Percentiles rank a stretch among this genome's conserved stretches.
These are phyloP conservation scores for Hydrolagus colliei DNA, from an alignment of 2,797 vertebrate species.

Conservation along the genomic window DNA sequence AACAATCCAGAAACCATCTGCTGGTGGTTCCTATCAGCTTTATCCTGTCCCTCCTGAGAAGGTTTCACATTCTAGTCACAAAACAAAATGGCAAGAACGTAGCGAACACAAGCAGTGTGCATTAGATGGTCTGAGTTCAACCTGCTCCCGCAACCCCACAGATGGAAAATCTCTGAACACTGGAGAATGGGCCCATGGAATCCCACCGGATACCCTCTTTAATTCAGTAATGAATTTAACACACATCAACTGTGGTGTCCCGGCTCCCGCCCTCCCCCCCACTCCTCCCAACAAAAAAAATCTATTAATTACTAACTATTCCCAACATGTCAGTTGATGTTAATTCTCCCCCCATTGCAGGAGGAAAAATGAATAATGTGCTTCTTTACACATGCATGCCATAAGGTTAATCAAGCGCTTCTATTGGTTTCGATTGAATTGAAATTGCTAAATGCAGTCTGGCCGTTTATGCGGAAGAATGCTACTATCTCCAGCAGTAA, in stretches of 20 bases:
- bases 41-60: conserved; percentile 64
- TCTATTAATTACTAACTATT: conserved; percentile 9
- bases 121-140: conserved; percentile 55
- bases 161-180: conserved; percentile 42
- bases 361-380: conserved; percentile 62
- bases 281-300: neutral
- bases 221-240: conserved; percentile 49
- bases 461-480: conserved; percentile 69
- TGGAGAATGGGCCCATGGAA: neutral
- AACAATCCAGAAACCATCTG: conserved; percentile 55
- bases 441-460: conserved; percentile 72
- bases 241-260: neutral
- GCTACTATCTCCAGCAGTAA: conserved; percentile 73
- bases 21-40: conserved; percentile 63
- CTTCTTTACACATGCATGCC: conserved; percentile 61
- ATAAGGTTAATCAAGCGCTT: conserved; percentile 68
- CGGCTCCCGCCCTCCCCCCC: neutral
- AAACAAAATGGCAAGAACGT: conserved; percentile 61
- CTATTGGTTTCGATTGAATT: conserved; percentile 67
- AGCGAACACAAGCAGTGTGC: conserved; percentile 64
- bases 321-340: conserved; percentile 8
- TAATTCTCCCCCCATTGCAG: conserved; percentile 50
- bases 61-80: conserved; percentile 70
- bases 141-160: conserved; percentile 51
- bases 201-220: conserved; percentile 35